A percentile compares a stretch with the other conserved stretches of the same genome.
These are phyloP conservation scores for Sinosuthora webbiana DNA, from an alignment of 2,113 vertebrate species.

Conservation along the genomic window DNA sequence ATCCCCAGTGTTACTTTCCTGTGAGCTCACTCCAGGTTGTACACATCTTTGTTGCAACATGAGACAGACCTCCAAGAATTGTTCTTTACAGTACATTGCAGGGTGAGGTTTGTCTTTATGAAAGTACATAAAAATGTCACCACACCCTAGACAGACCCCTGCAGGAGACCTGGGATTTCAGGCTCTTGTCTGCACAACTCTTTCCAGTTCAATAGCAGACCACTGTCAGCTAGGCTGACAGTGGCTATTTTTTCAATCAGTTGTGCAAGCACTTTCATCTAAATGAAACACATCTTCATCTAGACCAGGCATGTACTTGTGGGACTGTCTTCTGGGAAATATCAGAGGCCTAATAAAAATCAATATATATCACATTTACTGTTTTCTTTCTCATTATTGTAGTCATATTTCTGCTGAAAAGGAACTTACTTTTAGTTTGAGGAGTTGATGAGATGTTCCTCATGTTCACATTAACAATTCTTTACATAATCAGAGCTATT, in stretches of 20 bases:
- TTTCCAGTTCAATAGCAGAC: neutral
- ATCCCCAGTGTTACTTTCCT: neutral
- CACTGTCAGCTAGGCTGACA: neutral
- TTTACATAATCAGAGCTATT: neutral
- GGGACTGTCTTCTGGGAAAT: neutral
- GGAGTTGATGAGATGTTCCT: neutral
- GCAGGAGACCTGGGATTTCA: neutral
- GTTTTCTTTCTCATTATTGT: neutral
- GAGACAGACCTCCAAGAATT: neutral
- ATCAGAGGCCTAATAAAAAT: neutral
- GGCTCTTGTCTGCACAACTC: neutral
- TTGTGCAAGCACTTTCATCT: neutral
- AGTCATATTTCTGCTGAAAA: neutral
- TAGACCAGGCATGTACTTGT: neutral
- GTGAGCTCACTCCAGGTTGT: neutral
- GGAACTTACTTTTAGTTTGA: neutral
- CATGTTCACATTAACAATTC: neutral
- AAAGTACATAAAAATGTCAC: neutral
- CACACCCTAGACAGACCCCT: neutral
- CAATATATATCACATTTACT: neutral
- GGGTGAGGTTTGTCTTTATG: neutral
- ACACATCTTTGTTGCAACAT: neutral
- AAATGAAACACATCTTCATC: neutral
- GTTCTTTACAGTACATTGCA: neutral
- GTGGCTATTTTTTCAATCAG: neutral